phyloP scores from a whole-genome alignment of 2,888 invertebrate genomes.

The Parnassius orleans region DNA sequence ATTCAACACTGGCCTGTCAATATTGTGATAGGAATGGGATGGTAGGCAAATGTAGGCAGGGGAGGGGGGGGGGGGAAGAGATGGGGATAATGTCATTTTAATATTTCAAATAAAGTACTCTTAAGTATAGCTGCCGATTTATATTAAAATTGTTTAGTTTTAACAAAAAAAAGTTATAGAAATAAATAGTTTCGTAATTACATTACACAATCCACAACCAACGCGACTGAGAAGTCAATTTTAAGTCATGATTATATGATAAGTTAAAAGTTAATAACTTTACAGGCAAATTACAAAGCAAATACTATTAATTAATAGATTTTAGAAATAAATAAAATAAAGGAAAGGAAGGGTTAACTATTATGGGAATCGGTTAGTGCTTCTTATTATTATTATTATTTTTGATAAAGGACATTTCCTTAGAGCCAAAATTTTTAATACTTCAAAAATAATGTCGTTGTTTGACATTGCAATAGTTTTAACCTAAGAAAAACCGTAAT shows the following conservation, averaged over 20 bases:
- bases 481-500: conserved; percentile 54
- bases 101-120: conserved; percentile 73
- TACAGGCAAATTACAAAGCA: conserved; percentile 73
- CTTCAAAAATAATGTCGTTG: conserved; percentile 29
- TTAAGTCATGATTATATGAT: conserved; percentile 34
- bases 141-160: conserved; percentile 62
- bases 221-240: conserved; percentile 41
- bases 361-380: conserved; percentile 54
- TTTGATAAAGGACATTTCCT: conserved; percentile 27
- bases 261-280: conserved; percentile 46
- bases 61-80: conserved; percentile 31
- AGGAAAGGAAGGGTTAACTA: conserved; percentile 61
- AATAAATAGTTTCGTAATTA: conserved; percentile 50
- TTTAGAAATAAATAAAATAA: conserved; percentile 70
- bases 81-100: conserved; percentile 63
- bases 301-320: conserved; percentile 55
- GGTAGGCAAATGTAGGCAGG: conserved; percentile 38
- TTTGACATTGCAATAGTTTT: conserved; percentile 37
- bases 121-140: conserved; percentile 77
- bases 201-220: conserved; percentile 61
- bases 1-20: conserved; percentile 81
- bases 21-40: conserved; percentile 62
- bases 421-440: conserved; percentile 38
- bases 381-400: conserved; percentile 33
- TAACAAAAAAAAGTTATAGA: conserved; percentile 63